These are phyloP conservation scores for Notodonta dromedarius DNA, from an alignment of 2,888 invertebrate species.

Conservation along the genomic window DNA sequence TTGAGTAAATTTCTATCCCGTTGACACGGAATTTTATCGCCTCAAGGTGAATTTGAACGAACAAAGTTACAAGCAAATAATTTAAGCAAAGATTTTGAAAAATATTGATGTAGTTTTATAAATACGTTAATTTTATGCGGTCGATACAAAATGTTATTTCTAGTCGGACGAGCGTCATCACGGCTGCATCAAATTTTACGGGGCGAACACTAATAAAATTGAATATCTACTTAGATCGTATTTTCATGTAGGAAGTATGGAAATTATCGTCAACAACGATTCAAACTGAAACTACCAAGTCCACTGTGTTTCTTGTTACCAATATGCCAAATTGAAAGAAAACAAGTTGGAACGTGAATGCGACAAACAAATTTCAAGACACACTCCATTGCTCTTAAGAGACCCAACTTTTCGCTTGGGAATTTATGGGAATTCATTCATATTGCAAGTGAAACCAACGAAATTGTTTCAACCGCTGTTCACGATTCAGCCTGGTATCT, in stretches of 20 bases:
- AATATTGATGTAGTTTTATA: too few species aligned
- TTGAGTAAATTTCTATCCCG: not conserved
- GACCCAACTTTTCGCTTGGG: not conserved
- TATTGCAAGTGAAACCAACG: not conserved
- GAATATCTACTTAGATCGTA: not conserved
- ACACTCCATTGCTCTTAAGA: not conserved
- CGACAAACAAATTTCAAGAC: conserved; percentile 1
- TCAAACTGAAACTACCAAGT: not conserved
- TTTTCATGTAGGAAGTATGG: not conserved
- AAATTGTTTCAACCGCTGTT: not conserved
- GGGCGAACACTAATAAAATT: not conserved
- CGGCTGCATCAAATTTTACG: not conserved
- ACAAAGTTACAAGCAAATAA: not conserved
- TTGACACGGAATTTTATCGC: not conserved
- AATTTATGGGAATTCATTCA: too few species aligned
- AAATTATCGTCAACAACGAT: not conserved
- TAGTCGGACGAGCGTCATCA: not conserved
- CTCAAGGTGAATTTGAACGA: not conserved
- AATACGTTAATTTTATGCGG: too few species aligned
- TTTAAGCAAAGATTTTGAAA: too few species aligned
- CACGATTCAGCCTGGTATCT: not conserved
- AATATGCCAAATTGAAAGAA: not conserved
- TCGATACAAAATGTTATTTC: not conserved
- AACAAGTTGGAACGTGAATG: not conserved
- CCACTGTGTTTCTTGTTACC: not conserved